Evolutionary conservation across 2,797 vertebrate species (phyloP).

Genomic region (Hyperoplus immaculatus): DNA sequence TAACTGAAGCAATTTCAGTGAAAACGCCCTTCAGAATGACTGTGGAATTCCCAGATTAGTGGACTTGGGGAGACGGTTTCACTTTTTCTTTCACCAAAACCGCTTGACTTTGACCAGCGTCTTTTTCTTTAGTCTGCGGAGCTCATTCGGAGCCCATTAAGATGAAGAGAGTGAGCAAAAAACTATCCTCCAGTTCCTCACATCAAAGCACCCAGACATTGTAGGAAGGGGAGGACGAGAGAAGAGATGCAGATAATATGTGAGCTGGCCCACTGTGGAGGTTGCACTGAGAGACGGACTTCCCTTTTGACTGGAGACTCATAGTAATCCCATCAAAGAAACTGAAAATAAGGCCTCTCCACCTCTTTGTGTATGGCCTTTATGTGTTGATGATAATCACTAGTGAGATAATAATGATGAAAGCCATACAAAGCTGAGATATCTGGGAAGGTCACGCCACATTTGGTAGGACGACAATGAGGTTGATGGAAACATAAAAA

Average conservation of each 20-base stretch:
- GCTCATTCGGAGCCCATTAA: constrained; percentile 70
- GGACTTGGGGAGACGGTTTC: constrained; percentile 55
- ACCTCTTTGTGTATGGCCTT: constrained; percentile 43
- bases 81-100: constrained; percentile 63
- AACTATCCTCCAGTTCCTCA: constrained; percentile 71
- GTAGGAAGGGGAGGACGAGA: constrained; percentile 38
- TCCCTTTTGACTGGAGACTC: constrained; percentile 54
- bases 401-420: constrained; percentile 31
- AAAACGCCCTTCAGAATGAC: constrained; percentile 60
- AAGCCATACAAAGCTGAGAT: constrained; percentile 14
- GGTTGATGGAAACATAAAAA: constrained; percentile 23
- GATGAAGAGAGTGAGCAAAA: constrained; percentile 60
- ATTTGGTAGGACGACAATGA: constrained; percentile 7
- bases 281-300: constrained; percentile 48
- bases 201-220: constrained; percentile 74
- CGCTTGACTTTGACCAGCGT: constrained; percentile 58
- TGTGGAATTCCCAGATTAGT: constrained; percentile 58
- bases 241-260: constrained; percentile 55
- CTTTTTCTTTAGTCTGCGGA: constrained; percentile 52
- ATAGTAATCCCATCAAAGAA: constrained; percentile 82
- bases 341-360: constrained; percentile 54
- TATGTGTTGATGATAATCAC: constrained; percentile 44
- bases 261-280: constrained; percentile 57
- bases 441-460: constrained; percentile 29
- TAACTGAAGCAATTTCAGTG: constrained; percentile 55